Evolutionary conservation across 2,113 vertebrate genomes (phyloP), one percentile per base, ranked within the genome.

Genomic region (Aplodontia rufa): DNA sequence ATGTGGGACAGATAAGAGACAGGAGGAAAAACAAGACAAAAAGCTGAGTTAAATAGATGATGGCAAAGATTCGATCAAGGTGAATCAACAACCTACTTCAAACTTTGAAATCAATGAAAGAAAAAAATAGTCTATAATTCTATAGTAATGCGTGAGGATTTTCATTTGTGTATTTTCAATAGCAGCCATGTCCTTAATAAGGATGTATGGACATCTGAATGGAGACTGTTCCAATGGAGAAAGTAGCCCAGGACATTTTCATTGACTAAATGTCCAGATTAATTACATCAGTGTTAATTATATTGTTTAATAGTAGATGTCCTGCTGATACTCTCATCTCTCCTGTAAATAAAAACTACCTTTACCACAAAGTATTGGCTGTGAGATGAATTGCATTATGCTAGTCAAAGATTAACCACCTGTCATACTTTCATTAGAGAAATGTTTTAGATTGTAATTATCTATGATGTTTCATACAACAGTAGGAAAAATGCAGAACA

Each of bases 391-490:
- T 81, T 95, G 69, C 79, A 93, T 89, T 94, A 95, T 85, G 35
- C 14, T 47, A 93, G n/a, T 89, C 47, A 95, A 96, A 64, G 87
- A 86, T 91, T 97, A 97, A 75, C 87, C 40, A 93, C 88, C 74
- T 94, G 78, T 55, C 93, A 89, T 86, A 81, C 53, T 91, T 97
- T 96, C 88, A 96, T 92, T 96, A 82, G 51, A 84, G 68, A 94
- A 95, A 97, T 96, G 93, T 96, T 97, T 97, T 95, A 96, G 88
- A 87, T 95, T 94, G 78, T 95, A 97, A 97, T 97, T 97, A 96
- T 89, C 94, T 85, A 28, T 91, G 95, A 86, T 95, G 68, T 79
- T 58, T 94, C 62, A 90, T 60, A 86, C 20, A 71, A 45, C 66
- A 69, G 42, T 40, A 96, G 72, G 40, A 79, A 95, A 97, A 87